Evolutionary conservation across 2,797 vertebrate genomes (phyloP).

Genomic region (Acrocephalus scirpaceus): DNA sequence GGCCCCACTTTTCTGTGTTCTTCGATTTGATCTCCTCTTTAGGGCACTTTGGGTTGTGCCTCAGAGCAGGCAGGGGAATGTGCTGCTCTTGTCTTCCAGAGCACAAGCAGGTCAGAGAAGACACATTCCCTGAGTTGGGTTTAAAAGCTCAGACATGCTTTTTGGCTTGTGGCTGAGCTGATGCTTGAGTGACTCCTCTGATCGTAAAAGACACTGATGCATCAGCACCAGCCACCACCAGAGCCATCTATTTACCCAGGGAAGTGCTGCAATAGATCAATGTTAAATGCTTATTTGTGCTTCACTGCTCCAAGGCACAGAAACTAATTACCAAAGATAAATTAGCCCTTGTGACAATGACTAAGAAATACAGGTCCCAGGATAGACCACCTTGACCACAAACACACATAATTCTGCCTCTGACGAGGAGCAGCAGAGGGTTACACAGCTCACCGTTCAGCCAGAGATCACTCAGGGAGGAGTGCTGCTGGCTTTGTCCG

Average conservation of each 20-base stretch:
- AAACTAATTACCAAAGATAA: slow-evolving; percentile 67
- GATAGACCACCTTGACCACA: slow-evolving; percentile 48
- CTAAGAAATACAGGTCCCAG: slow-evolving; percentile 33
- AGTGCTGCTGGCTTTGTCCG: not conserved
- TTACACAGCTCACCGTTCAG: rapidly evolving
- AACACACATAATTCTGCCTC: slow-evolving; percentile 2
- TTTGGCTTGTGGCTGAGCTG: not conserved
- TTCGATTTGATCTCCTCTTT: not conserved
- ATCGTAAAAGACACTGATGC: slow-evolving; percentile 31
- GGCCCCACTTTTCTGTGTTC: not conserved
- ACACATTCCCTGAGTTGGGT: not conserved
- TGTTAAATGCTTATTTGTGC: slow-evolving; percentile 54
- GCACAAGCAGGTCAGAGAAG: not conserved
- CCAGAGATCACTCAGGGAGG: rapidly evolving
- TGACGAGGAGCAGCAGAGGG: not conserved
- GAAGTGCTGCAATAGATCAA: slow-evolving; percentile 61
- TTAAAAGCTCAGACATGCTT: not conserved
- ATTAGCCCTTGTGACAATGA: slow-evolving; percentile 58
- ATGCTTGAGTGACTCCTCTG: slow-evolving; percentile 24
- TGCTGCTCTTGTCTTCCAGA: not conserved
- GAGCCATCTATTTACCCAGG: slow-evolving; percentile 44
- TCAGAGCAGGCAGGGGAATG: not conserved
- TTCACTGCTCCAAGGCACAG: slow-evolving; percentile 50
- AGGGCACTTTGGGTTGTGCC: not conserved
- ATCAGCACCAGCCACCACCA: not conserved